Percentiles rank a stretch among this genome's conserved stretches.
phyloP scores from a whole-genome alignment of 2,888 invertebrate species.

The Epinotia ramella region DNA sequence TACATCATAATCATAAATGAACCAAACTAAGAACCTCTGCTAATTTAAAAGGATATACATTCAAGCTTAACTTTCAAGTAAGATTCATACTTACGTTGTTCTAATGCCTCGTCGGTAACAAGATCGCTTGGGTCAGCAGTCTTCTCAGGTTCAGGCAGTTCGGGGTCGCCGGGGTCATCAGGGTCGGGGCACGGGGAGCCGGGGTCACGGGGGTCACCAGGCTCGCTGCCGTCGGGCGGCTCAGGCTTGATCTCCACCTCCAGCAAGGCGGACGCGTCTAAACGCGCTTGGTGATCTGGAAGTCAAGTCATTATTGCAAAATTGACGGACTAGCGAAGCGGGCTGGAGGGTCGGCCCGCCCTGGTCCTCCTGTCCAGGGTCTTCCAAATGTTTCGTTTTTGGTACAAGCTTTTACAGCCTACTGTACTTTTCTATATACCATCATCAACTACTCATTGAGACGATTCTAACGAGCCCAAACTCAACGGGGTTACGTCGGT shows the following conservation, averaged over 20 bases:
- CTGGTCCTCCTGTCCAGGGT: too few species aligned
- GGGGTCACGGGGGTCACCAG: constrained; percentile 52
- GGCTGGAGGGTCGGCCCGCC: too few species aligned
- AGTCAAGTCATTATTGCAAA: background rate
- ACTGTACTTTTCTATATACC: too few species aligned
- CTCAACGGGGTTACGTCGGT: too few species aligned
- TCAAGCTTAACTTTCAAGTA: background rate
- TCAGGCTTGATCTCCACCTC: constrained; percentile 63
- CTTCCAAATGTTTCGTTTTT: too few species aligned
- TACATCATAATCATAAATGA: too few species aligned
- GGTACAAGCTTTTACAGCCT: too few species aligned
- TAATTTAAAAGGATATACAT: too few species aligned
- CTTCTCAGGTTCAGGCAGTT: background rate
- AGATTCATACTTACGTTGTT: background rate
- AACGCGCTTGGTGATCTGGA: constrained; percentile 44
- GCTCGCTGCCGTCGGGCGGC: constrained; percentile 49
- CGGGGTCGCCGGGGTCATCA: constrained; percentile 3
- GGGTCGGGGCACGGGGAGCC: constrained; percentile 30
- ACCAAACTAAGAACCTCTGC: too few species aligned
- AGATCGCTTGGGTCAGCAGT: background rate
- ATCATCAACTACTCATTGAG: too few species aligned
- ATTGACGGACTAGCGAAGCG: too few species aligned
- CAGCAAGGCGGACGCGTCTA: constrained; percentile 51
- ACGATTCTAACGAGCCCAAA: too few species aligned
- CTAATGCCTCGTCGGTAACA: background rate